phyloP scores from a whole-genome alignment of 30 jellyfish, hydroid and myxozoan genomes.

The Phacellophora camtschatica region DNA sequence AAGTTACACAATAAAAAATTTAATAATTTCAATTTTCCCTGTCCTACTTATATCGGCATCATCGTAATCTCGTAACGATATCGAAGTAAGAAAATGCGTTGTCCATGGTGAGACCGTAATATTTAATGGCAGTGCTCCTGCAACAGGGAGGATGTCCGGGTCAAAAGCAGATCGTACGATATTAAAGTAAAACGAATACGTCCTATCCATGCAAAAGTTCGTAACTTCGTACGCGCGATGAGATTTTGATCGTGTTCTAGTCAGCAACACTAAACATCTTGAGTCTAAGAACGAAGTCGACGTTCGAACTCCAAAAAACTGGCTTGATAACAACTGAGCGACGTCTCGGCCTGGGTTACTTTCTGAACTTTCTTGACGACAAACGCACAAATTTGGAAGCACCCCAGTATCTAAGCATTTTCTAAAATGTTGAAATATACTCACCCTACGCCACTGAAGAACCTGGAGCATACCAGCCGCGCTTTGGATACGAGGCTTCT shows the following conservation, averaged over 20 bases:
- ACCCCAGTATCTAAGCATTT: constrained; percentile 82
- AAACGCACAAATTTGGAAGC: constrained; percentile 79
- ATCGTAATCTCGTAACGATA: constrained; percentile 38
- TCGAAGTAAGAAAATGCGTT: constrained; percentile 71
- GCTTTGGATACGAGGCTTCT: background rate
- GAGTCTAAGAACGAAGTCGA: constrained; percentile 66
- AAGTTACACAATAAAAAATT: background rate
- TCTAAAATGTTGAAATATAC: constrained; percentile 88
- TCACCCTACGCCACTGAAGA: constrained; percentile 94
- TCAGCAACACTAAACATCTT: constrained; percentile 78
- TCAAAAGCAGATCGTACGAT: constrained; percentile 5
- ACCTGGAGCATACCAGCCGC: constrained; percentile 15
- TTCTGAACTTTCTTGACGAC: constrained; percentile 88
- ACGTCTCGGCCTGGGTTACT: constrained; percentile 89
- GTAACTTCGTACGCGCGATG: constrained; percentile 78
- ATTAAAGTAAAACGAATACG: constrained; percentile 62
- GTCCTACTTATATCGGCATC: constrained; percentile 31
- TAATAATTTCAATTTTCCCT: constrained; percentile 21
- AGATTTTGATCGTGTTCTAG: constrained; percentile 61
- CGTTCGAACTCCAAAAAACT: constrained; percentile 54
- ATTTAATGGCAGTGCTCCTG: constrained; percentile 63
- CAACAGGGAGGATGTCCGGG: constrained; percentile 7
- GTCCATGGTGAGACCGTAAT: constrained; percentile 80
- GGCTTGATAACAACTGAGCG: constrained; percentile 63
- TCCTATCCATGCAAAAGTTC: constrained; percentile 81